These are phyloP conservation scores for Drosophila longiperda DNA, from an alignment of 2,888 invertebrate species.

Conservation along the genomic window DNA sequence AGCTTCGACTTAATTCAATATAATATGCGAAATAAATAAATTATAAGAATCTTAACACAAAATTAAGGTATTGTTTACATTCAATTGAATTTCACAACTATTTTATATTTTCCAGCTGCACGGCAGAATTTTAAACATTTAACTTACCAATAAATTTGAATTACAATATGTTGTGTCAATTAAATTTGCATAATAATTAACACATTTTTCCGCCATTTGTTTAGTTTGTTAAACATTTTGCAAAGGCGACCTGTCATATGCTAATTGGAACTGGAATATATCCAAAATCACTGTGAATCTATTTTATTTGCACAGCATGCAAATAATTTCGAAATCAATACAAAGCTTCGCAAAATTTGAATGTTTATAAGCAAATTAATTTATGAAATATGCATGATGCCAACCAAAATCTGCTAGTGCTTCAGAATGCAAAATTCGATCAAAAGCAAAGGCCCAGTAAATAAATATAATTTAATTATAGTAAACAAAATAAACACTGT, in stretches of 20 bases:
- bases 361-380: slow-evolving; percentile 28
- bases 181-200: slow-evolving; percentile 3
- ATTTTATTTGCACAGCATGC: slow-evolving; percentile 34
- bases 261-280: slow-evolving; percentile 42
- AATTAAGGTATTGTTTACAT: background rate
- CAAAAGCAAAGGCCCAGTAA: slow-evolving; percentile 32
- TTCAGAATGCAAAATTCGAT: slow-evolving; percentile 34
- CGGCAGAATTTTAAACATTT: background rate
- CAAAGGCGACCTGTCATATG: slow-evolving; percentile 14
- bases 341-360: slow-evolving; percentile 32
- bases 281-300: slow-evolving; percentile 21
- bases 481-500: slow-evolving; percentile 55
- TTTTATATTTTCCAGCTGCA: background rate
- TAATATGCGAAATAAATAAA: background rate
- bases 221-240: background rate
- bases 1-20: background rate
- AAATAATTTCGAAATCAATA: slow-evolving; percentile 48
- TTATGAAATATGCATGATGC: slow-evolving; percentile 33
- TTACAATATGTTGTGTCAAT: background rate
- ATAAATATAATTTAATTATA: slow-evolving; percentile 56
- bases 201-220: background rate
- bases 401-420: slow-evolving; percentile 11
- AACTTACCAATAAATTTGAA: background rate
- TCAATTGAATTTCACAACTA: background rate
- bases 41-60: background rate